Base-by-base conservation (phyloP, 2,888 invertebrate species). In the Drosophila conformis region DNA sequence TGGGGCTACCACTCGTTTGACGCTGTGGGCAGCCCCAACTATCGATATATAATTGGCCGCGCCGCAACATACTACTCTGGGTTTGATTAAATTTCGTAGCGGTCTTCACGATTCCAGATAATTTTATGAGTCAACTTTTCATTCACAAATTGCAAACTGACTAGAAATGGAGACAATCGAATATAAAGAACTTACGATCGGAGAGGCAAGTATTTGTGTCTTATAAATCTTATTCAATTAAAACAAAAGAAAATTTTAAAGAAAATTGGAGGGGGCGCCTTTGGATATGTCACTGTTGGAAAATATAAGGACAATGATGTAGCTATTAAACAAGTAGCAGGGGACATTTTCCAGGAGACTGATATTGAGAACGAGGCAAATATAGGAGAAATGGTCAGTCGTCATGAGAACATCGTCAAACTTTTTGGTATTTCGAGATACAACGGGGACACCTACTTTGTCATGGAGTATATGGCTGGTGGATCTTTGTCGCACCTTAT, bases 181-280 rank as follows among this genome's bases (percentile, higher is more conserved):
- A 13, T 0, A 21, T 21, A 0, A 13, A 7, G 0, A 46, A 27
- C 27, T 27, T 27, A 27, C 27, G 27, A 27, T 27, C 0, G 27
- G 27, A 27, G 0, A 7, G 2, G 42, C 21, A 21, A 21, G 42
- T 46, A 21, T 21, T 46, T 21, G n/a, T 42, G 21, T 42, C 2
- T 42, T 21, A 21, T 42, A 11, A 42, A 0, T 21, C 11, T 6
- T 18, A 38, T 46, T 13, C 7, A 21, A 21, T 46, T 46, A 7
- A 13, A 13, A 13, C 46, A 4, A 35, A 13, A 21, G 21, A 13
- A 21, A 46, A 21, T 21, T 6, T 21, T 0, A 1, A 13, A 42
- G 3, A 0, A 0, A 1, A 6, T 21, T 21, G 42, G 3, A 7
- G 0, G 0, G 1, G 42, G 21, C 6, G 0, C 5, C n/a, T 6